phyloP scores from a whole-genome alignment of 2,797 vertebrate genomes.

The Echeneis naucrates region DNA sequence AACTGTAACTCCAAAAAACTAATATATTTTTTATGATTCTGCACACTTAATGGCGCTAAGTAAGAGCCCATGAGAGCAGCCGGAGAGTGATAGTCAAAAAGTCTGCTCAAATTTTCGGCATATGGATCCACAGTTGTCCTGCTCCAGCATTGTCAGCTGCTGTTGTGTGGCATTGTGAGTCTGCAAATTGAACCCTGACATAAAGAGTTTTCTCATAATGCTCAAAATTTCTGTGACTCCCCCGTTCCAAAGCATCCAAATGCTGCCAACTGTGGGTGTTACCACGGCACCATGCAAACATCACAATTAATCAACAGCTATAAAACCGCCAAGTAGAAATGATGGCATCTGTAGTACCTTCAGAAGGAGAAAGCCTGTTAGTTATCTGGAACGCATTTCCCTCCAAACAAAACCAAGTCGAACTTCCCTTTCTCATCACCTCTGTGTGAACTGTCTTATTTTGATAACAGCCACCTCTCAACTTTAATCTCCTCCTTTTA shows the following conservation, averaged over 20 bases:
- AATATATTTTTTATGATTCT: conserved; percentile 67
- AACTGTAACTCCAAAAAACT: conserved; percentile 51
- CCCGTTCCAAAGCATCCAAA: conserved; percentile 17
- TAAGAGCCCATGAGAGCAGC: conserved; percentile 53
- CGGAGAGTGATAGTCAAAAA: conserved; percentile 26
- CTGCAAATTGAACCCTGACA: conserved; percentile 38
- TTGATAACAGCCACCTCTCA: conserved; percentile 33
- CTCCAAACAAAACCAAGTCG: too few species aligned
- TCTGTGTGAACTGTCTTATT: background rate
- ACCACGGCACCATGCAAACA: conserved; percentile 17
- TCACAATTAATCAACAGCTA: conserved; percentile 41
- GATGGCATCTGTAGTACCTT: conserved; percentile 26
- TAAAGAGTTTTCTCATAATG: conserved; percentile 42
- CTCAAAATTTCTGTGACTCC: conserved; percentile 26
- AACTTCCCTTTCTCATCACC: background rate
- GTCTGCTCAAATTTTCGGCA: conserved; percentile 17
- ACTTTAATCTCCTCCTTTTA: conserved; percentile 67
- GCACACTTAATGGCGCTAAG: conserved; percentile 42
- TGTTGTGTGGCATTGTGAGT: background rate
- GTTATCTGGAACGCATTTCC: conserved; percentile 17
- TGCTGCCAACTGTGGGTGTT: conserved; percentile 27
- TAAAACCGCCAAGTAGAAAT: conserved; percentile 41
- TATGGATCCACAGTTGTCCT: conserved; percentile 22
- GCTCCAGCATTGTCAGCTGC: conserved; percentile 16
- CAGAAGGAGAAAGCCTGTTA: conserved; percentile 27